A percentile compares a stretch with the other conserved stretches of the same genome.
These are phyloP conservation scores for Coptodon rendalli DNA, from an alignment of 2,113 vertebrate species.

Conservation along the genomic window DNA sequence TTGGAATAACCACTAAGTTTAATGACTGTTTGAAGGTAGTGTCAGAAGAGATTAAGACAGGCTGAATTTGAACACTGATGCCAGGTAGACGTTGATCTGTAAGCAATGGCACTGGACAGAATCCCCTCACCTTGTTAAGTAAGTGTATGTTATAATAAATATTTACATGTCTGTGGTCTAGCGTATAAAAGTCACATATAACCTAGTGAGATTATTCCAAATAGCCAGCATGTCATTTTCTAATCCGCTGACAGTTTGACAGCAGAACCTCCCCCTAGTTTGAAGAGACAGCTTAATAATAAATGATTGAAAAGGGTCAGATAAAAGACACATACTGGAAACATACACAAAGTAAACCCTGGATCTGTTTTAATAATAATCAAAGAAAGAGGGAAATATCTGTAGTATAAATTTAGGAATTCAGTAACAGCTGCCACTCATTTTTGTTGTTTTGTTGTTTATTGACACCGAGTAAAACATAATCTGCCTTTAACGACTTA, in stretches of 20 bases:
- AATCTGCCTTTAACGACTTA: not conserved
- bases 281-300: not conserved
- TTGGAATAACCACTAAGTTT: not conserved
- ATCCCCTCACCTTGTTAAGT: not conserved
- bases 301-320: not conserved
- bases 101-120: not conserved
- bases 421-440: not conserved
- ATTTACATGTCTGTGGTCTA: not conserved
- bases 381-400: not conserved
- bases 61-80: not conserved
- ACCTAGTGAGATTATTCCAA: not conserved
- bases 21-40: not conserved
- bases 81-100: not conserved
- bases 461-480: not conserved
- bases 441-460: not conserved
- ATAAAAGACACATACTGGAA: not conserved
- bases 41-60: not conserved
- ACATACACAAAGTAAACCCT: not conserved
- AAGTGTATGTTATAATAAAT: not conserved
- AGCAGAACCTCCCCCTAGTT: not conserved
- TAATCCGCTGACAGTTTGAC: not conserved
- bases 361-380: not conserved
- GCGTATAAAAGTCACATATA: not conserved
- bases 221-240: not conserved
- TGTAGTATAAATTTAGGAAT: not conserved